phyloP scores from a whole-genome alignment of 2,888 invertebrate species.

The Quadriops clusia region DNA sequence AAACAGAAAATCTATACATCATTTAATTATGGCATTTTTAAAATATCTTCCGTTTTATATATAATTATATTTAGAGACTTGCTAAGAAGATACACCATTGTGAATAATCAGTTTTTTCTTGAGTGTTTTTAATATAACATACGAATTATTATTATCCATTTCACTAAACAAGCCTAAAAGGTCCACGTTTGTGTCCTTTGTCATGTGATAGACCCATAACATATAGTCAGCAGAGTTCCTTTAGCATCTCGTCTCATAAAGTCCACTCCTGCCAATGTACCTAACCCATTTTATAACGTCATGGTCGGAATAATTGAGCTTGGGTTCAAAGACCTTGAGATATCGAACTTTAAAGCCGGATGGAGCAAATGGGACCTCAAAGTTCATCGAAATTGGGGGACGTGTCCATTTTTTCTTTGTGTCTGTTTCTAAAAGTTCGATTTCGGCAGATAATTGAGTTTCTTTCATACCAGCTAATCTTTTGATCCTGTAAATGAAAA shows the following conservation, averaged over 20 bases:
- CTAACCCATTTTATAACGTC: slow-evolving; percentile 99
- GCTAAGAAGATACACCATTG: too few relatives aligned
- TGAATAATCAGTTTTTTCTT: too few relatives aligned
- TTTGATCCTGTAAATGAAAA: slow-evolving; percentile 52
- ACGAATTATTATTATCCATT: too few relatives aligned
- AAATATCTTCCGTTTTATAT: too few relatives aligned
- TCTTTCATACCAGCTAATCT: slow-evolving; percentile 98
- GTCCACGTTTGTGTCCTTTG: too few relatives aligned
- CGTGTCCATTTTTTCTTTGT: slow-evolving; percentile 99
- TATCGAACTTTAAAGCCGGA: slow-evolving; percentile 99
- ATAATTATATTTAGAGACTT: too few relatives aligned
- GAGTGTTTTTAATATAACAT: too few relatives aligned
- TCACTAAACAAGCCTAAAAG: too few relatives aligned
- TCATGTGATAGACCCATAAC: not conserved
- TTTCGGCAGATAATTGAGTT: slow-evolving; percentile 97
- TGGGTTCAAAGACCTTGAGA: slow-evolving; percentile 98
- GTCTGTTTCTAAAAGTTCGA: slow-evolving; percentile 94
- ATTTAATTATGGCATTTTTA: too few relatives aligned
- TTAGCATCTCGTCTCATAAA: slow-evolving; percentile 98
- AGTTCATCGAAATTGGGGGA: slow-evolving; percentile 99
- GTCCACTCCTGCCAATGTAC: slow-evolving; percentile 96
- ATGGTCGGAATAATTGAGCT: slow-evolving; percentile 98
- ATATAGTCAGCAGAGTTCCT: slow-evolving; percentile 3
- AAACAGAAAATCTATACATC: too few relatives aligned
- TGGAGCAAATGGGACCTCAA: slow-evolving; percentile 99